Conservation (phyloP, 1,140 invertebrate species). For the Plodia interpunctella region DNA sequence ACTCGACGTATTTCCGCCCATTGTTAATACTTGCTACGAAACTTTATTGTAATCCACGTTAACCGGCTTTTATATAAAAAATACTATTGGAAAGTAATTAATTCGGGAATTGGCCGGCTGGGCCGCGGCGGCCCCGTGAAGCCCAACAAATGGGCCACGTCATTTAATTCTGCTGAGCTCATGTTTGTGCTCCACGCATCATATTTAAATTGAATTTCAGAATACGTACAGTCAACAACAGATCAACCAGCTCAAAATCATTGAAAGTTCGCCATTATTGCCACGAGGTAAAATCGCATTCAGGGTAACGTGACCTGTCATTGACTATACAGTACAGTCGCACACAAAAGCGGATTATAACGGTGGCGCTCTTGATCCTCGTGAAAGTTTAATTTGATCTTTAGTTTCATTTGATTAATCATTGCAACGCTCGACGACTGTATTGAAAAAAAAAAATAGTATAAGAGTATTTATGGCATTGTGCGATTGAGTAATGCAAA, state of each 20-base stretch:
- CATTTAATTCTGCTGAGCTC: slow-evolving; percentile 70
- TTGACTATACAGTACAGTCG: slow-evolving; percentile 19
- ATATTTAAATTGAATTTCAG: slow-evolving; percentile 73
- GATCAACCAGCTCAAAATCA: too few relatives aligned
- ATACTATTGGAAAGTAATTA: slow-evolving; percentile 64
- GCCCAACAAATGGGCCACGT: slow-evolving; percentile 58
- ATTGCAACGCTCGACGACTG: too few relatives aligned
- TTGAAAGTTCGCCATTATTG: too few relatives aligned
- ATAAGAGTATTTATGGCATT: too few relatives aligned
- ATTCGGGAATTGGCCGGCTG: slow-evolving; percentile 54
- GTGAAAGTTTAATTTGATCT: slow-evolving; percentile 38
- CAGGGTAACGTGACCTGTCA: too few relatives aligned
- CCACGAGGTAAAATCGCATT: too few relatives aligned
- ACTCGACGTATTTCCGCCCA: background rate
- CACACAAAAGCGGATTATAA: slow-evolving; percentile 60
- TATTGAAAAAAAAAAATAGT: too few relatives aligned
- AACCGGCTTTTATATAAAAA: slow-evolving; percentile 22
- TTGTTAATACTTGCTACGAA: background rate
- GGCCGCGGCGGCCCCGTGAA: slow-evolving; percentile 34
- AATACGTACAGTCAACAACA: slow-evolving; percentile 33
- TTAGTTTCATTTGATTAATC: slow-evolving; percentile 12
- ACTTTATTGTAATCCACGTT: slow-evolving; percentile 10
- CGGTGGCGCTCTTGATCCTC: slow-evolving; percentile 27
- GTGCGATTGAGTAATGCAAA: too few relatives aligned
- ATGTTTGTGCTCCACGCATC: slow-evolving; percentile 63